phyloP scores from a whole-genome alignment of 2,888 invertebrate species.

The Papilio demoleus region DNA sequence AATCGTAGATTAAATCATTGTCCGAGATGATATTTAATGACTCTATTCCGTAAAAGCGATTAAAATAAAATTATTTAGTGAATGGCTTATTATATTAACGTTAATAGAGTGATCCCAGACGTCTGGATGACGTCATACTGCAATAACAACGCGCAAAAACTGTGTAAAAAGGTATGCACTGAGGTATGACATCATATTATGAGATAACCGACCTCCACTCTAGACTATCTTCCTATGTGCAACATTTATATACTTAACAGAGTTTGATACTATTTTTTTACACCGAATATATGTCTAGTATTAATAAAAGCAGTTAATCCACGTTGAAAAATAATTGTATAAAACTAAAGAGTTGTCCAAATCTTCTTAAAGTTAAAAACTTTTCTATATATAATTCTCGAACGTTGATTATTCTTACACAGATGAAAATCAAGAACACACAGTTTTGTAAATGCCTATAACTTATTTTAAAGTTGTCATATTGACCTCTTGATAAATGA shows the following conservation, averaged over 20 bases:
- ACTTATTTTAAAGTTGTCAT: not conserved
- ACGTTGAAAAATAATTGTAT: too few relatives aligned
- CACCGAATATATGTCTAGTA: not conserved
- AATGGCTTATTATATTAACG: not conserved
- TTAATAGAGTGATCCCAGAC: constrained; percentile 8
- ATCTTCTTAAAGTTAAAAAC: too few relatives aligned
- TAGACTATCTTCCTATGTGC: constrained; percentile 1
- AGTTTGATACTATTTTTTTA: not conserved
- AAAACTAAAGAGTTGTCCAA: too few relatives aligned
- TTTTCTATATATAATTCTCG: too few relatives aligned
- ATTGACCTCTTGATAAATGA: not conserved
- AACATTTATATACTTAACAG: not conserved
- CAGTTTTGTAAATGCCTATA: not conserved
- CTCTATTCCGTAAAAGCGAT: not conserved
- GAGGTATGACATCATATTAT: constrained; percentile 37
- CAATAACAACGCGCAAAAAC: constrained; percentile 9
- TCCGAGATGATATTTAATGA: not conserved
- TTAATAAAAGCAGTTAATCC: too few relatives aligned
- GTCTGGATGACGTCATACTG: constrained; percentile 32
- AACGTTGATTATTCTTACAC: too few relatives aligned
- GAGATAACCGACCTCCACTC: constrained; percentile 31
- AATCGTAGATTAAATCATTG: too few relatives aligned
- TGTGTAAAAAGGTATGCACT: constrained; percentile 21
- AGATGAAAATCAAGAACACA: not conserved
- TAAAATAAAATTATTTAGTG: constrained; percentile 15